Percentiles rank a stretch among this genome's conserved stretches.
phyloP scores from a whole-genome alignment of 2,113 vertebrate species.

The Lethenteron reissneri region DNA sequence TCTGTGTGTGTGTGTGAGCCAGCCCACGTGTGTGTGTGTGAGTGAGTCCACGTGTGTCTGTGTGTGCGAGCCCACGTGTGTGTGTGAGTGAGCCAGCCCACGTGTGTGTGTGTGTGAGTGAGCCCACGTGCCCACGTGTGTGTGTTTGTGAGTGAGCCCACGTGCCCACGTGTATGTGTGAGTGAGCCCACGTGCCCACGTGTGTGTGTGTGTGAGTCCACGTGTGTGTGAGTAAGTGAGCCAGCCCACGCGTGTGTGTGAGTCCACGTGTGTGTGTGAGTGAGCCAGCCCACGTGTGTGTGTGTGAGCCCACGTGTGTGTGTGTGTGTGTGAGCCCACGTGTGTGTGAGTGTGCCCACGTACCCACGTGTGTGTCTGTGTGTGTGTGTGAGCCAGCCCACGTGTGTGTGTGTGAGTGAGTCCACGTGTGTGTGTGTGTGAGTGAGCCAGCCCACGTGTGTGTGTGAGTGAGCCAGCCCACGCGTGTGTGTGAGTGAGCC shows the following conservation, averaged over 20 bases:
- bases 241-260: neutral
- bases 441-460: neutral
- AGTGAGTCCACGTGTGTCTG: neutral
- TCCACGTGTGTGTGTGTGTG: neutral
- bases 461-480: neutral
- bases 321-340: neutral
- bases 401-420: neutral
- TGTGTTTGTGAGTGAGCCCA: neutral
- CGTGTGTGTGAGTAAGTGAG: neutral
- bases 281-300: neutral
- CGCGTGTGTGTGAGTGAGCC: neutral
- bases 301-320: neutral
- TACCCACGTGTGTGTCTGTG: neutral
- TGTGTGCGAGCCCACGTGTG: neutral
- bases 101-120: conserved; percentile 1
- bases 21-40: neutral
- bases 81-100: neutral
- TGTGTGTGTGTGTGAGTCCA: neutral
- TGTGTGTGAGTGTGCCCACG: no score
- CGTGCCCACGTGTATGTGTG: no score
- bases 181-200: neutral
- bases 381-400: neutral
- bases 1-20: neutral
- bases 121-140: neutral
- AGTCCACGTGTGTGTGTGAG: neutral